Base-by-base conservation (phyloP, 2,113 vertebrate species). In the Anseranas semipalmata region DNA sequence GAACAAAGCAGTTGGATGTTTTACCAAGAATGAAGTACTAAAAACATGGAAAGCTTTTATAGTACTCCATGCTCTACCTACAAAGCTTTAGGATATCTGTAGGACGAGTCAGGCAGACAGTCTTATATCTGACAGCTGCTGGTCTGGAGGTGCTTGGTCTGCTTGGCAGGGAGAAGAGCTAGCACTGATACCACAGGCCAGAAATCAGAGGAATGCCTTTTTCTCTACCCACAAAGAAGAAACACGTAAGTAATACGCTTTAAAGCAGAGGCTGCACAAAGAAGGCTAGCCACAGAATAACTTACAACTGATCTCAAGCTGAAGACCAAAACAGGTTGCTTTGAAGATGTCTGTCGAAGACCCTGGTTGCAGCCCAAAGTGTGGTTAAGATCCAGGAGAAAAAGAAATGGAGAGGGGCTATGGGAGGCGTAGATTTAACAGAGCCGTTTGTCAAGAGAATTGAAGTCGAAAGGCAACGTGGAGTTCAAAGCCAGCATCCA, bases 191-290 rank as follows among this genome's bases (percentile, higher is more conserved):
- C 76, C 60, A 72, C 60, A 87, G 73, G 89, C 83, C 70, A 95
- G 73, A 92, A 95, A 93, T 77, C 73, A 94, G 84, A 95, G 56
- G 84, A 92, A 93, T 94, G 87, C n/a, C 84, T 92, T 95, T 95
- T 95, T 93, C 80, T 95, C 60, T 89, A 7, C 87, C 84, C 93
- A 72, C 89, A 92, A 85, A 85, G 86, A 86, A 84, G 89, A 95
- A 96, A 87, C 52, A 32, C 52, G 25, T 39, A 87, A 95, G n/a
- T 56, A 78, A 55, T 30, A 56, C 21, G 52, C 52, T 95, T 56
- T 63, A 41, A 87, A 89, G 52, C 56, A 95, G 60, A 81, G 76
- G 89, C 15, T 89, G 83, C 20, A 14, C 48, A 37, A 81, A 75
- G 82, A 67, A 48, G 19, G 22, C 65, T 60, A 46, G 60, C 87